These are phyloP conservation scores for Xenus cinereus DNA, from an alignment of 2,113 vertebrate genomes.

Conservation along the genomic window DNA sequence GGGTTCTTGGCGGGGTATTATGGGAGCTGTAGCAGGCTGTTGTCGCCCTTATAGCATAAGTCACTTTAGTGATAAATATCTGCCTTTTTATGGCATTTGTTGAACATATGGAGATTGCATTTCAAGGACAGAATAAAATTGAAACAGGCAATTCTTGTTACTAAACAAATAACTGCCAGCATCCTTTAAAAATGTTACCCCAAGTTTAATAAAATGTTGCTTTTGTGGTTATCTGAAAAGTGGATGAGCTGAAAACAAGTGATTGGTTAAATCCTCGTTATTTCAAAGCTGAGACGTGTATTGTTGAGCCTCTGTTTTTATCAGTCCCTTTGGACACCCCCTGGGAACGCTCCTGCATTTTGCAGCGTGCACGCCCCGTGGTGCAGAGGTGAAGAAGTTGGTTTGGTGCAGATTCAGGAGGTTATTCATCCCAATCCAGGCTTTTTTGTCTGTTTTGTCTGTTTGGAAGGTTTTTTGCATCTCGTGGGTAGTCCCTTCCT, in stretches of 20 bases:
- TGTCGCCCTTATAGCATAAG: neutral
- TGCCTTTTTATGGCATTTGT: neutral
- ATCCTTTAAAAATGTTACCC: neutral
- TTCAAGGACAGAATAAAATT: neutral
- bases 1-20: neutral
- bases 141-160: neutral
- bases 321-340: rapidly evolving
- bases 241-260: neutral
- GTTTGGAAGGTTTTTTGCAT: neutral
- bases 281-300: neutral
- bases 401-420: neutral
- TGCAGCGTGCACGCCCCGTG: rapidly evolving
- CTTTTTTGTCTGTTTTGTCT: neutral
- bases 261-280: too few species aligned
- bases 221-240: neutral
- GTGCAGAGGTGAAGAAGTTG: neutral
- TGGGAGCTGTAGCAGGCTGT: neutral
- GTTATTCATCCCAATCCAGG: neutral
- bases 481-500: neutral
- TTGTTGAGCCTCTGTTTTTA: neutral
- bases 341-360: rapidly evolving
- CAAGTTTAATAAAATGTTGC: neutral
- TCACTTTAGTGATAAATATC: neutral
- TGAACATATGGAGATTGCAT: constrained; percentile 18
- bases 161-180: neutral